phyloP scores from a whole-genome alignment of 1,140 invertebrate genomes.

The Paraescarpia echinospica region DNA sequence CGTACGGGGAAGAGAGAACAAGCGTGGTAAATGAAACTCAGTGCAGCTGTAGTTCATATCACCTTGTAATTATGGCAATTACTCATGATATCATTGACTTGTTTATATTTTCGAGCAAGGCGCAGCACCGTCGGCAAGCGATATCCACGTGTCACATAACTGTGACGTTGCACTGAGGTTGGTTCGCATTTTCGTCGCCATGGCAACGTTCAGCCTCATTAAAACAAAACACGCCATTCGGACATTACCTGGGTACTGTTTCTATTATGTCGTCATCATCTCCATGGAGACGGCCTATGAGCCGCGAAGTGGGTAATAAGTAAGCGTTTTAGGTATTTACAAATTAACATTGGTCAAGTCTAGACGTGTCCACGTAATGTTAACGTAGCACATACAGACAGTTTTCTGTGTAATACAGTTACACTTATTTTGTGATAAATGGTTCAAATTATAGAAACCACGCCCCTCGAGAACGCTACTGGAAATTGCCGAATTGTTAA shows the following conservation, averaged over 20 bases:
- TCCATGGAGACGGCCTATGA: not conserved
- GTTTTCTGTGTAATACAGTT: not conserved
- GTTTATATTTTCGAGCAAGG: not conserved
- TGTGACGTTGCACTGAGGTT: not conserved
- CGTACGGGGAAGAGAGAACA: not conserved
- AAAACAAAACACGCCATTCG: not conserved
- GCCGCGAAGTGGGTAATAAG: not conserved
- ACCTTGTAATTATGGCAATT: not conserved
- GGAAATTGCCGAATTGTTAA: not conserved
- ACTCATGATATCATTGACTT: not conserved
- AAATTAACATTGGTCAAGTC: not conserved
- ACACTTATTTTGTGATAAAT: not conserved
- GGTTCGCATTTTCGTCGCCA: not conserved
- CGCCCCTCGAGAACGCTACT: not conserved
- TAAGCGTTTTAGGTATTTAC: not conserved
- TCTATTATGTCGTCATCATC: not conserved
- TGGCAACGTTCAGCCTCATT: not conserved
- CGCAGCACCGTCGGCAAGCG: not conserved
- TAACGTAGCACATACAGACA: too few relatives aligned
- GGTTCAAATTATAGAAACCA: too few relatives aligned
- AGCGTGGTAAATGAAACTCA: not conserved
- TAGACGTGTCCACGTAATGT: not conserved
- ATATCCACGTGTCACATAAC: not conserved
- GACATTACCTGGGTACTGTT: not conserved
- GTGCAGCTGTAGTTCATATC: not conserved